Base-by-base conservation (phyloP, 1,140 invertebrate species). In the Lucilia sericata region DNA sequence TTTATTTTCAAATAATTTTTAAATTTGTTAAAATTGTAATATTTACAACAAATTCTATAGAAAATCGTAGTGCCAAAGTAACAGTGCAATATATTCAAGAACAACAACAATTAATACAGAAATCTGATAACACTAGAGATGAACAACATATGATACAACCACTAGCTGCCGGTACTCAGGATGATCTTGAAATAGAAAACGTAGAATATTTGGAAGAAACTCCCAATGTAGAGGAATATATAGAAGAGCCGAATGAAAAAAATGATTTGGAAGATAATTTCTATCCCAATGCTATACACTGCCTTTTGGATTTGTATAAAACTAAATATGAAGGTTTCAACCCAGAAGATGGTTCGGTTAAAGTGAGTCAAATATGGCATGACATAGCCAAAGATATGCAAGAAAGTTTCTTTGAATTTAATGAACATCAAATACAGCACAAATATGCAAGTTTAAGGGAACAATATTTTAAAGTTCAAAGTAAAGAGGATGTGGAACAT, bases 271-370 rank as follows among this genome's bases (percentile, higher is more conserved):
- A 74, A 25, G 83, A 84, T 42, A 36, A 14, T 36, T 85, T 85
- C 34, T 85, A 85, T 51, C 84, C 84, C 14, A 85, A 85, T 85
- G 84, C 84, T 19, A 82, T 85, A 10, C 75, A 85, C 4, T 85
- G 84, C 10, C 74, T 85, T 4, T 65, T 85, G 12, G 49, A 82
- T 34, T 82, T 85, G 21, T 85, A 85, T 51, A 75, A 76, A 12
- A 19, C 49, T 2, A 83, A 85, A 74, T 84, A 84, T 13, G 47
- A 84, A 14, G 51, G 42, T 8, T 12, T 74, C 14, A 55, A 36
- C 14, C 0, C n/a, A 13, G 9, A 76, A 25, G 49, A 82, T 42
- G 49, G 2, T 51, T n/a, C 34, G 51, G 80, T 14, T 47, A 70
- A 74, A 74, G n/a, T 83, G 25, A 2, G 14, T 14, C 7, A 75